Percentiles rank a stretch among this genome's conserved stretches.
Evolutionary conservation across 2,797 vertebrate genomes (phyloP).

Genomic region (Iguana delicatissima): DNA sequence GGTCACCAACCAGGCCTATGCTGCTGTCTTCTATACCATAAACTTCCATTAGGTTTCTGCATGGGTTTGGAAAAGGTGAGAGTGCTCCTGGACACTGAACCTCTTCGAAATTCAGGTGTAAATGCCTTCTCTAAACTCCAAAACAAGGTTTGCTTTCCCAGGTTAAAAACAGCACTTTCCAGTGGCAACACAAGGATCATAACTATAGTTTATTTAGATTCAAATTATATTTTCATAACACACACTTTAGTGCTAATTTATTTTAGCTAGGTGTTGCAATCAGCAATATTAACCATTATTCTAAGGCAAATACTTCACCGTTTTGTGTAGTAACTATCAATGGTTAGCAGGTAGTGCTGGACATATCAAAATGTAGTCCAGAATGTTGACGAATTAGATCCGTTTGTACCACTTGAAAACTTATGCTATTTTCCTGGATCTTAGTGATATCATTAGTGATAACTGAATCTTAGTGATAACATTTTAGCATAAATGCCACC

Average conservation of each 20-base stretch:
- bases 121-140: not conserved
- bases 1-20: not conserved
- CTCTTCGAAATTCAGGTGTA: not conserved
- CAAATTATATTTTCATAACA: not conserved
- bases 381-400: slow-evolving; percentile 51
- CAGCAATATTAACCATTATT: not conserved
- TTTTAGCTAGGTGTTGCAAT: not conserved
- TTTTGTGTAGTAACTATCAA: not conserved
- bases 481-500: slow-evolving; percentile 32
- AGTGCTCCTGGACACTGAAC: not conserved
- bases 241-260: not conserved
- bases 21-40: not conserved
- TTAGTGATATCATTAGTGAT: slow-evolving; percentile 55
- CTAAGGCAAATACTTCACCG: not conserved
- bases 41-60: not conserved
- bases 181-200: no score
- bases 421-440: slow-evolving; percentile 37
- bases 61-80: not conserved
- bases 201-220: not conserved
- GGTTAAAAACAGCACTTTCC: not conserved
- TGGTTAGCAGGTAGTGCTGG: slow-evolving; percentile 39
- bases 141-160: not conserved
- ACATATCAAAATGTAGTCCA: slow-evolving; percentile 49
- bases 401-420: slow-evolving; percentile 47
- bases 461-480: slow-evolving; percentile 42